Percentiles rank a stretch among this genome's conserved stretches.
phyloP scores from a whole-genome alignment of 2,888 invertebrate genomes.

The Amiota mariae region DNA sequence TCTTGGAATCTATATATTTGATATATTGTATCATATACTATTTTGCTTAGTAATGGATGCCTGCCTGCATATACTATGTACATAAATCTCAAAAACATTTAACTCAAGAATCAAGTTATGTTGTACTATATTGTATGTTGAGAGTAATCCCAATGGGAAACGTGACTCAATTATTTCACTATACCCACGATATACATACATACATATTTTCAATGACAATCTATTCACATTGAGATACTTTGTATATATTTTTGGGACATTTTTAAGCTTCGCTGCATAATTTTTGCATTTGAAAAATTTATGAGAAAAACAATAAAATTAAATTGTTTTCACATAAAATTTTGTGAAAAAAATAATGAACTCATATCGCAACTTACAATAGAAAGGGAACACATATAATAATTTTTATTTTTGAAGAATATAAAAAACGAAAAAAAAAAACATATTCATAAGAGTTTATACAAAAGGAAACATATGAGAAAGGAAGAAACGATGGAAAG shows the following conservation, averaged over 20 bases:
- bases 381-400: slow-evolving; percentile 42
- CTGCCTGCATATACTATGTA: too few relatives aligned
- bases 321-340: slow-evolving; percentile 69
- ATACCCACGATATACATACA: slow-evolving; percentile 1
- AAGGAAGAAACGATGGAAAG: slow-evolving; percentile 31
- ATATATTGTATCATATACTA: too few relatives aligned
- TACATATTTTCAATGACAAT: slow-evolving; percentile 6
- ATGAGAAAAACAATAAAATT: slow-evolving; percentile 71
- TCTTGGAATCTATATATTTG: too few relatives aligned
- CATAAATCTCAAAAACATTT: slow-evolving; percentile 54
- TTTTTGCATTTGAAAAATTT: slow-evolving; percentile 51
- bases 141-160: slow-evolving; percentile 52
- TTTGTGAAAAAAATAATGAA: slow-evolving; percentile 63
- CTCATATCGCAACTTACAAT: slow-evolving; percentile 65
- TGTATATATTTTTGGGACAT: neutral
- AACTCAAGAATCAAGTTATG: neutral
- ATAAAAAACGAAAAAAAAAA: too few relatives aligned
- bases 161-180: slow-evolving; percentile 66
- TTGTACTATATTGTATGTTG: slow-evolving; percentile 26
- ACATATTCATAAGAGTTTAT: neutral
- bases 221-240: slow-evolving; percentile 28
- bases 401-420: too few relatives aligned
- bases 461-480: too few relatives aligned
- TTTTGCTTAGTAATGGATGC: neutral
- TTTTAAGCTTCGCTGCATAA: neutral